Conservation (phyloP, 2,888 invertebrate species). For the Osmoderma eremita region DNA sequence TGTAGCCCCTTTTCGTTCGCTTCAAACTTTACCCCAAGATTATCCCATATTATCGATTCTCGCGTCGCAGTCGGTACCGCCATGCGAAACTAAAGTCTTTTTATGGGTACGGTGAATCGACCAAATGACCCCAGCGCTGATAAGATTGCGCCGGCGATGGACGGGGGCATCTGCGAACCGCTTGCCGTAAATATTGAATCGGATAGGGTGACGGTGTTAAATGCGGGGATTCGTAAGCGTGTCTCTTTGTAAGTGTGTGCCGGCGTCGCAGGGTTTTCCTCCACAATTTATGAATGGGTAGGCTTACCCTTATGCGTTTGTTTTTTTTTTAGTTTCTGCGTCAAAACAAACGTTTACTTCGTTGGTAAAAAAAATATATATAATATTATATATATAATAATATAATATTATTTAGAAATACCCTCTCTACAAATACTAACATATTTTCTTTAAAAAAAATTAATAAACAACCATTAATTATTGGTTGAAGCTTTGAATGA, state of each 20-base stretch:
- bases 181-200: slow-evolving; percentile 29
- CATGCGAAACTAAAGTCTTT: slow-evolving; percentile 28
- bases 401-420: no score
- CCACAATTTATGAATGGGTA: no score
- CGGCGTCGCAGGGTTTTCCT: slow-evolving; percentile 2
- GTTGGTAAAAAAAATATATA: no score
- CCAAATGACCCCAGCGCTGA: slow-evolving; percentile 28
- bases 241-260: background rate
- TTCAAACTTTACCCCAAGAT: slow-evolving; percentile 14
- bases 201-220: background rate
- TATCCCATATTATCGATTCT: slow-evolving; percentile 28
- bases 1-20: background rate
- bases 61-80: background rate
- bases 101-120: slow-evolving; percentile 20
- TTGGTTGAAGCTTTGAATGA: no score
- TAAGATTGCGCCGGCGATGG: slow-evolving; percentile 29
- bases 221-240: slow-evolving; percentile 9
- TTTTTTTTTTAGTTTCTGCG: no score
- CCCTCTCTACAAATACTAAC: no score
- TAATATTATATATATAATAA: no score
- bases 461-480: no score
- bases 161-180: slow-evolving; percentile 12
- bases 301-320: no score
- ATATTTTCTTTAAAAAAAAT: no score
- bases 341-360: no score